These are phyloP conservation scores for Drosophila sechellia DNA, from an alignment of 1,140 invertebrate genomes.

Conservation along the genomic window DNA sequence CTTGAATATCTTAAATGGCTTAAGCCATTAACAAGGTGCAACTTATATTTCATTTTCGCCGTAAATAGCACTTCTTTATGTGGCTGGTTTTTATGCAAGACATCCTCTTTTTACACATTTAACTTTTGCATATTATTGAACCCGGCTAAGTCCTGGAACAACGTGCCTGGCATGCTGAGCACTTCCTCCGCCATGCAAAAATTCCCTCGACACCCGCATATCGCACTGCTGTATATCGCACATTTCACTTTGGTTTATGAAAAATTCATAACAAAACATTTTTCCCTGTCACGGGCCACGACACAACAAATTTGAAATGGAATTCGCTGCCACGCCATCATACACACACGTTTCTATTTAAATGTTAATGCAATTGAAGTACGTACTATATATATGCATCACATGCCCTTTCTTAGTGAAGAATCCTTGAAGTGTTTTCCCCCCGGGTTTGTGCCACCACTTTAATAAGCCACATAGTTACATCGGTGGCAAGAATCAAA, in stretches of 20 bases:
- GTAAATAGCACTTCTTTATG: slow-evolving; percentile 29
- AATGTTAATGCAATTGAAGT: slow-evolving; percentile 56
- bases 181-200: not conserved
- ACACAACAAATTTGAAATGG: slow-evolving; percentile 50
- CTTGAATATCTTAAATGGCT: no score
- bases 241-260: slow-evolving; percentile 65
- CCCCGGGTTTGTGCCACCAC: slow-evolving; percentile 8
- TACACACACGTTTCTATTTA: slow-evolving; percentile 44
- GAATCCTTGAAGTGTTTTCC: slow-evolving; percentile 9
- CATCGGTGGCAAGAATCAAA: slow-evolving; percentile 37
- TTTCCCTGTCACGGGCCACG: slow-evolving; percentile 45
- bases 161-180: slow-evolving; percentile 34
- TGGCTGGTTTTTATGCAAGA: slow-evolving; percentile 1
- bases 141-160: slow-evolving; percentile 28
- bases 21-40: slow-evolving; percentile 2
- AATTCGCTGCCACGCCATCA: slow-evolving; percentile 13
- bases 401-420: not conserved
- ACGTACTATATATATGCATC: not conserved
- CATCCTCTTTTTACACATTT: slow-evolving; percentile 18
- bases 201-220: not conserved
- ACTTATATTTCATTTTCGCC: not conserved
- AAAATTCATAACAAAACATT: slow-evolving; percentile 66
- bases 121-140: slow-evolving; percentile 55
- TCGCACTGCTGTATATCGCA: slow-evolving; percentile 16
- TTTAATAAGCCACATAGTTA: slow-evolving; percentile 12